These are phyloP conservation scores for cat (Felis catus) DNA, from an alignment of 2,113 vertebrate genomes.

Conservation along the genomic window DNA sequence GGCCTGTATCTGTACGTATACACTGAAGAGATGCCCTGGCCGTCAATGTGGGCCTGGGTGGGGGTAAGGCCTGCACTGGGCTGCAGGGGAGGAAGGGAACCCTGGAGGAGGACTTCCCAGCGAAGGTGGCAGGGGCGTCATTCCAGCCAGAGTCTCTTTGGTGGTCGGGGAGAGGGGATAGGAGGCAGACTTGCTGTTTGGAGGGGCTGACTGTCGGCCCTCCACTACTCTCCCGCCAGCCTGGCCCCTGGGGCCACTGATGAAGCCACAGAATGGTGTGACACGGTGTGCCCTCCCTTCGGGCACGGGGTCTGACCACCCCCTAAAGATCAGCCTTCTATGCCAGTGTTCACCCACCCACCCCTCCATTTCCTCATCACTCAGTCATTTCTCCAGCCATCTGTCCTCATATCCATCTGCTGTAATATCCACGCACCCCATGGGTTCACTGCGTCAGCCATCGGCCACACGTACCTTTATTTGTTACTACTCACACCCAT, in stretches of 20 bases:
- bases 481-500: not conserved
- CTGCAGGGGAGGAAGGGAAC: not conserved
- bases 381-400: not conserved
- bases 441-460: not conserved
- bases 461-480: not conserved
- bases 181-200: not conserved
- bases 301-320: not conserved
- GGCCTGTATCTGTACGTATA: constrained; percentile 68
- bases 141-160: not conserved
- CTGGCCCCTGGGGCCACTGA: not conserved
- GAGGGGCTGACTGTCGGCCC: not conserved
- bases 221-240: not conserved
- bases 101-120: not conserved
- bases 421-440: too few relatives aligned
- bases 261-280: not conserved
- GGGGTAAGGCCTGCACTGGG: not conserved
- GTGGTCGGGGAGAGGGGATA: not conserved
- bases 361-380: not conserved
- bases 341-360: not conserved
- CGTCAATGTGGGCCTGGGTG: not conserved
- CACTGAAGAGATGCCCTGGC: not conserved
- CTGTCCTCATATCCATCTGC: not conserved
- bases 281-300: not conserved
- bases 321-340: not conserved
- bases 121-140: too few relatives aligned